Evolutionary conservation across 2,113 vertebrate genomes (phyloP), one percentile per base, ranked within the genome.

Genomic region (Corythaeola cristata): DNA sequence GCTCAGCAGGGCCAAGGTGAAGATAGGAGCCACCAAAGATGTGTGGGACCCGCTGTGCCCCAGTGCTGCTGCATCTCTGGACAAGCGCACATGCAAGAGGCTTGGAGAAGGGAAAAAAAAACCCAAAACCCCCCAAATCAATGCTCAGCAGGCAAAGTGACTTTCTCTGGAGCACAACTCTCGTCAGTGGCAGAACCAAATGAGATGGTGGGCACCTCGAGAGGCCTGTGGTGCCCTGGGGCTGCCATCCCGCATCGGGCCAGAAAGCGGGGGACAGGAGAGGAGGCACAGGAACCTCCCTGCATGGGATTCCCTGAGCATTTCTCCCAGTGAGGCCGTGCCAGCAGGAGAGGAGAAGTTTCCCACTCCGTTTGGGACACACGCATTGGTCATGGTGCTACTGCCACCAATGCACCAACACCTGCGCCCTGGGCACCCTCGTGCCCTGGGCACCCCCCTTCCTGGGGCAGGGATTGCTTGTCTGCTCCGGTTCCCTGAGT

Each of bases 201-300:
- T 1, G 24, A 73, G 53, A 47, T 11, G 47, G 35, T 17, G 63
- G 17, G 21, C 69, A 41, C 37, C 49, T 13, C 1, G 3, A 23
- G 32, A 55, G 35, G 6, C 3, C 15, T 16, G 2, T 1, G 3
- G n/a, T 37, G 32, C 60, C 53, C 47, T 26, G 39, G 39, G 8
- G 35, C 26, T 4, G 12, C 22, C 56, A 22, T 3, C 5, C 5
- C 19, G 10, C 5, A 1, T n/a, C 13, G 2, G 26, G 20, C 4
- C 44, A 71, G 33, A 39, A 64, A 52, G 17, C 5, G 11, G 6
- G 47, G 12, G 13, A 33, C n/a, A 44, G 64, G 32, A 33, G 12
- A 59, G 37, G 44, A 62, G 52, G 23, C 20, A 13, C 30, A 21
- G 53, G 39, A 39, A 32, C 28, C 58, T 14, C 27, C 52, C 18